Evolutionary conservation across 2,113 vertebrate genomes (phyloP).

Genomic region (Emberiza fucata): DNA sequence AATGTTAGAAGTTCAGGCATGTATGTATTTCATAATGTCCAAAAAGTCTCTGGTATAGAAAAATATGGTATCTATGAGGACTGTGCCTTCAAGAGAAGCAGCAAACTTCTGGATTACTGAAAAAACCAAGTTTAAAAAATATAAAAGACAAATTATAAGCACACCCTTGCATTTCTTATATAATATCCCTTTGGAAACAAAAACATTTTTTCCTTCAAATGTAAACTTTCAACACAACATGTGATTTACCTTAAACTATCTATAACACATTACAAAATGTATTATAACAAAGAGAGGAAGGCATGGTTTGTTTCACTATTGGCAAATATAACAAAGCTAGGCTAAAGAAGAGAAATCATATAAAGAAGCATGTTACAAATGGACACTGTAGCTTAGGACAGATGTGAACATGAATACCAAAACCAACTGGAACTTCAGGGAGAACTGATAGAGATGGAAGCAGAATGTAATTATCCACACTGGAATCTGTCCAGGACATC

Average conservation of each 20-base stretch:
- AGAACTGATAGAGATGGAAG: neutral
- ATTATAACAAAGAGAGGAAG: neutral
- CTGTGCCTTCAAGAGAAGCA: neutral
- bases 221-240: neutral
- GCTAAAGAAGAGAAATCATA: neutral
- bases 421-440: neutral
- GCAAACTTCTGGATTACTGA: neutral
- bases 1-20: neutral
- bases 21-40: neutral
- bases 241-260: neutral
- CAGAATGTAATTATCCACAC: slow-evolving; percentile 1
- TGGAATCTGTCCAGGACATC: slow-evolving; percentile 5
- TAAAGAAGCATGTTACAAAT: neutral
- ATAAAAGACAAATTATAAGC: neutral
- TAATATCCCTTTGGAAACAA: neutral
- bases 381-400: neutral
- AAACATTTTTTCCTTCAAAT: neutral
- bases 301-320: neutral
- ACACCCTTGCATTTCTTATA: neutral
- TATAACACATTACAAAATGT: neutral
- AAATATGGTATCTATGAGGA: neutral
- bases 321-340: neutral
- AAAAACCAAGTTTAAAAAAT: neutral
- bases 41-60: neutral
- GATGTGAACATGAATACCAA: neutral